Evolutionary conservation across 2,113 vertebrate species (phyloP).

Genomic region (Perca fluviatilis): DNA sequence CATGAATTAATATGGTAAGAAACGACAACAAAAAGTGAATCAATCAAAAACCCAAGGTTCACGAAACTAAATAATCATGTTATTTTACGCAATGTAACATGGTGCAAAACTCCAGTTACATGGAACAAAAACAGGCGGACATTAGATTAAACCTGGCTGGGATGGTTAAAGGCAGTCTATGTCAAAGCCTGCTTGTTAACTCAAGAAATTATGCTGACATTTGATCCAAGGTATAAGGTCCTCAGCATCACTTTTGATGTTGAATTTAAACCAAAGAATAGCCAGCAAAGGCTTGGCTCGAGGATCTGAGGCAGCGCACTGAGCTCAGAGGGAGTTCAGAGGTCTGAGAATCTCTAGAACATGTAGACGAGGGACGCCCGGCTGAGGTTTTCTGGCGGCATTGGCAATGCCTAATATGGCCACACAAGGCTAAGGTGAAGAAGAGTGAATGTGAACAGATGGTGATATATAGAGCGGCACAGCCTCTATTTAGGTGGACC

Average conservation of each 20-base stretch:
- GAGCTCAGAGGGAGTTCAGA: constrained; percentile 11
- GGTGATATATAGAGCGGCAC: constrained; percentile 61
- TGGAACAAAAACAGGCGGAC: neutral
- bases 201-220: neutral
- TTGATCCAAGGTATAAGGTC: neutral
- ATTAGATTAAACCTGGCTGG: neutral
- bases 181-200: neutral
- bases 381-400: constrained; percentile 27
- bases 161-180: neutral
- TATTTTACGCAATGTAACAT: neutral
- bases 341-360: constrained; percentile 15
- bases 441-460: constrained; percentile 68
- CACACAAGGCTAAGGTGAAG: constrained; percentile 71
- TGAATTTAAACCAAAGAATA: neutral
- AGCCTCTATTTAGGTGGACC: constrained; percentile 66
- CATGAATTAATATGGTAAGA: neutral
- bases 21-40: neutral
- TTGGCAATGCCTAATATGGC: constrained; percentile 43
- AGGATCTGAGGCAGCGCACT: neutral
- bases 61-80: neutral
- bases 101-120: neutral
- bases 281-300: neutral
- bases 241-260: neutral
- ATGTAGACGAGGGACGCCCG: constrained; percentile 24
- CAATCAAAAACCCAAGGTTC: neutral